These are phyloP conservation scores for Dunckerocampus dactyliophorus DNA, from an alignment of 2,113 vertebrate species.

Conservation along the genomic window DNA sequence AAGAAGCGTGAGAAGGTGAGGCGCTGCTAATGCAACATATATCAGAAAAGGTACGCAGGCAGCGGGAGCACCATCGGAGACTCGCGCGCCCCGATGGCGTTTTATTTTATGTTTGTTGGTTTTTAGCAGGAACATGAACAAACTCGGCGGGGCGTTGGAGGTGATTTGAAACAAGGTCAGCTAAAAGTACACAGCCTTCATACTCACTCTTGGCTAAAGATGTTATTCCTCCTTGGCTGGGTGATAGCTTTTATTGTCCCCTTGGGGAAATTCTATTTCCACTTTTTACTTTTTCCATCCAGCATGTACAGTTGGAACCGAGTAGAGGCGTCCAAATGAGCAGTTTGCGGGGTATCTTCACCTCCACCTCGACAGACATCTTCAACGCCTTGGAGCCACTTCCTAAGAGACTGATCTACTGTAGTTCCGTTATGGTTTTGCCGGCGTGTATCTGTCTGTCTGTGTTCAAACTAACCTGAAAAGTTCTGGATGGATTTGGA, in stretches of 20 bases:
- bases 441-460: too few relatives aligned
- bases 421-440: too few relatives aligned
- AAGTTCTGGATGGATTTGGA: too few relatives aligned
- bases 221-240: slow-evolving; percentile 29
- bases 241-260: neutral
- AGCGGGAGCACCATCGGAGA: slow-evolving; percentile 47
- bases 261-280: neutral
- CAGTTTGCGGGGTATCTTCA: too few relatives aligned
- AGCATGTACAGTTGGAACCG: too few relatives aligned
- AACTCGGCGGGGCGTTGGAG: slow-evolving; percentile 44
- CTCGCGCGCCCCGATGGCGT: slow-evolving; percentile 24
- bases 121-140: slow-evolving; percentile 8
- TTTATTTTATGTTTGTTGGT: slow-evolving; percentile 28
- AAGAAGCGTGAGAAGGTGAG: slow-evolving; percentile 12
- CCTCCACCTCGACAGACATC: too few relatives aligned
- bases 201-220: slow-evolving; percentile 33
- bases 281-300: neutral
- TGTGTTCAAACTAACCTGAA: too few relatives aligned
- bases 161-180: slow-evolving; percentile 45
- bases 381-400: too few relatives aligned
- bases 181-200: slow-evolving; percentile 31
- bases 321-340: too few relatives aligned
- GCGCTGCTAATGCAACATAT: slow-evolving; percentile 35
- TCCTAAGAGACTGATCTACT: too few relatives aligned
- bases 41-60: slow-evolving; percentile 50